Percentiles rank a stretch among this genome's conserved stretches.
Conservation (phyloP, 1,140 invertebrate genomes). For the Aphaenogaster rudis region DNA sequence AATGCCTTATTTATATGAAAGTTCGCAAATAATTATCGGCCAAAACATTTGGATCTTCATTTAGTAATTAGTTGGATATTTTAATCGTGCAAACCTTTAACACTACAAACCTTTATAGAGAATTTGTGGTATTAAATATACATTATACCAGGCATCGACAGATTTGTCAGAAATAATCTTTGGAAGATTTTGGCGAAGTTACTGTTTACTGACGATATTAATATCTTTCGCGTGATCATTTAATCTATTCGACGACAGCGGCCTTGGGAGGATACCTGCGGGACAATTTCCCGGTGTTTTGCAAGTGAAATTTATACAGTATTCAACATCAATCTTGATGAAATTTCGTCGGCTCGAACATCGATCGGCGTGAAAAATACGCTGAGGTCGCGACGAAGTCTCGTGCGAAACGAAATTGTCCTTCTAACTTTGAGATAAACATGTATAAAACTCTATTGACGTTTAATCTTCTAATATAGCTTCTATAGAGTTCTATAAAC, state of each 20-base stretch:
- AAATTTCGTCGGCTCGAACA: constrained; percentile 32
- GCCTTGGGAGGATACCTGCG: constrained; percentile 37
- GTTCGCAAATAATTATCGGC: background rate
- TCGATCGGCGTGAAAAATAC: constrained; percentile 47
- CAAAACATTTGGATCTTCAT: background rate
- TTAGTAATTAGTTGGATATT: background rate
- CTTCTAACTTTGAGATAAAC: background rate
- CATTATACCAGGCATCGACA: background rate
- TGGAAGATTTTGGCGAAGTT: constrained; percentile 46
- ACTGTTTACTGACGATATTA: constrained; percentile 51
- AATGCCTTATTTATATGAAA: background rate
- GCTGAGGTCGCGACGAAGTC: background rate
- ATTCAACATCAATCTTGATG: constrained; percentile 50
- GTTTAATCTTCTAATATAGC: background rate
- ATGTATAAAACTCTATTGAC: background rate
- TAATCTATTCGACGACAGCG: constrained; percentile 19
- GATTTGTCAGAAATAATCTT: constrained; percentile 22
- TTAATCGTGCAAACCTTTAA: background rate
- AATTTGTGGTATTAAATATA: background rate
- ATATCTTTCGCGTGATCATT: constrained; percentile 47
- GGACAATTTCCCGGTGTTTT: constrained; percentile 43
- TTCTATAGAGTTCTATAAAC: background rate
- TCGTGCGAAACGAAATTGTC: background rate
- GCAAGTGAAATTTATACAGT: constrained; percentile 48
- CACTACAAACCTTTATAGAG: background rate